phyloP scores from a whole-genome alignment of 37 sponge, comb jelly and placozoan species.

The Theonella swinhoei region DNA sequence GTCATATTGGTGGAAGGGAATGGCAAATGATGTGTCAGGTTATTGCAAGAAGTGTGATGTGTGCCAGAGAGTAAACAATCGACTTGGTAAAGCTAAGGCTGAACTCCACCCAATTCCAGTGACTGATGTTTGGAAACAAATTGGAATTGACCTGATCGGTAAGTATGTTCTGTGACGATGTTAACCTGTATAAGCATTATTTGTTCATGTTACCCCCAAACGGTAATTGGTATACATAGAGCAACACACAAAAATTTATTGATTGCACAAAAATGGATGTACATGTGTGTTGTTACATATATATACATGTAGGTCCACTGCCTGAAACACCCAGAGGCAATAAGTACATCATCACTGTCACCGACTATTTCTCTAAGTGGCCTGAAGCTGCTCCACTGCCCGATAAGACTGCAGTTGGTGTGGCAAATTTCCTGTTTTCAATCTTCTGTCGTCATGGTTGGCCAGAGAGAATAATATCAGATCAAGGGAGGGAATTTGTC shows the following conservation, averaged over 20 bases:
- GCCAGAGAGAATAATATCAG: not conserved
- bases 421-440: conserved; percentile 20
- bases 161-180: not conserved
- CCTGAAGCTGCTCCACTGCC: conserved; percentile 20
- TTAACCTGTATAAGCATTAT: too few species aligned
- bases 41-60: conserved; percentile 4
- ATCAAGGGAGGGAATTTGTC: conserved; percentile 37
- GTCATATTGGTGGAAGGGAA: conserved; percentile 11
- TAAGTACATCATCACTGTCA: conserved; percentile 8
- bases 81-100: not conserved
- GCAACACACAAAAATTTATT: not conserved
- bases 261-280: not conserved
- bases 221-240: too few species aligned
- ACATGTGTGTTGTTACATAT: not conserved
- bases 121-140: conserved; percentile 7
- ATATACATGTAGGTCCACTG: not conserved
- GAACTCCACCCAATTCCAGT: conserved; percentile 36
- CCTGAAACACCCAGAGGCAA: conserved; percentile 19
- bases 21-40: conserved; percentile 2
- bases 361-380: conserved; percentile 33
- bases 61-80: not conserved
- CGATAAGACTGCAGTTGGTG: not conserved
- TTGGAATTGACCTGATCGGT: conserved; percentile 48
- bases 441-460: conserved; percentile 23
- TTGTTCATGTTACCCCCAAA: too few species aligned